These are phyloP conservation scores for Ophthalmolycus amberensis DNA, from an alignment of 2,113 vertebrate species.

Conservation along the genomic window DNA sequence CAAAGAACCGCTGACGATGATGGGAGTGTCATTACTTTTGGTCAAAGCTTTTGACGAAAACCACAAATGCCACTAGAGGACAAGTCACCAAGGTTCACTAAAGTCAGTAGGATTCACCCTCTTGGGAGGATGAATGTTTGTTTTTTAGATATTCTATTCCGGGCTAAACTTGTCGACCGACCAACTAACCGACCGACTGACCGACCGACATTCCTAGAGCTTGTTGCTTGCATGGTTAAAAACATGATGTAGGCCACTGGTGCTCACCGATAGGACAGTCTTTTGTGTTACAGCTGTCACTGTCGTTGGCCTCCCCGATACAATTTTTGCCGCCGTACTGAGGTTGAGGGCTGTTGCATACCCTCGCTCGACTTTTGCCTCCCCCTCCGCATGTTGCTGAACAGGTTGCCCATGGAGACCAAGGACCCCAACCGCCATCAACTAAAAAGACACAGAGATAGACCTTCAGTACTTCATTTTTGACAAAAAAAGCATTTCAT, in stretches of 20 bases:
- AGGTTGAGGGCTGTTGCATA: conserved; percentile 93
- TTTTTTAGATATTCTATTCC: conserved; percentile 3
- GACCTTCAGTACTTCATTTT: neutral
- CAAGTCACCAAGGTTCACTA: neutral
- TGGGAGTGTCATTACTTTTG: neutral
- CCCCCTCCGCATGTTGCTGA: conserved; percentile 93
- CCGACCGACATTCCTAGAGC: neutral
- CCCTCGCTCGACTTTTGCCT: conserved; percentile 86
- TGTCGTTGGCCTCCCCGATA: conserved; percentile 85
- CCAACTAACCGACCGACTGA: neutral
- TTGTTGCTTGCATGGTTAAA: neutral
- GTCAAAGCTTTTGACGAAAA: neutral
- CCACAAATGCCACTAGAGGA: neutral
- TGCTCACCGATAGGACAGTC: conserved; percentile 91
- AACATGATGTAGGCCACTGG: neutral
- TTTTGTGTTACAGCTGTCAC: conserved; percentile 89
- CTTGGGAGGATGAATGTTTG: neutral
- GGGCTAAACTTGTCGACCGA: neutral
- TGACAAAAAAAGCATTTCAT: neutral
- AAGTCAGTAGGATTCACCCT: neutral
- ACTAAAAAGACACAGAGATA: conserved; percentile 78
- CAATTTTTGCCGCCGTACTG: conserved; percentile 90
- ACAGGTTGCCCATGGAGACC: conserved; percentile 96
- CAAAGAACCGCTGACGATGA: neutral
- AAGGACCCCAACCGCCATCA: conserved; percentile 95